Percentiles rank a stretch among this genome's conserved stretches.
Conservation (phyloP, 2,888 invertebrate species). For the Eupithecia insigniata region DNA sequence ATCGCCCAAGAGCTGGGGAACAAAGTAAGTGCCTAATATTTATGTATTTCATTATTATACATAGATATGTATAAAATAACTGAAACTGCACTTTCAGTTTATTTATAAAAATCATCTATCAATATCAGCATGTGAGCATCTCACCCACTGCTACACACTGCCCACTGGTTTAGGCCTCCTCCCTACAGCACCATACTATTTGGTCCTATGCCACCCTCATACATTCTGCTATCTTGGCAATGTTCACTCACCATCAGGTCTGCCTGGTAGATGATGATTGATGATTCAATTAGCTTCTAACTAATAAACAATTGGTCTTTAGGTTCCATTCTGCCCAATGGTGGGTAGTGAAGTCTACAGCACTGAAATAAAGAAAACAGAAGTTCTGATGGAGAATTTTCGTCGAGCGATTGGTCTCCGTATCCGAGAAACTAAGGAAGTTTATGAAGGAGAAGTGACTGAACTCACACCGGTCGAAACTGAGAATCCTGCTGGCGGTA, state of each 20-base stretch:
- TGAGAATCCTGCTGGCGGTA: conserved; percentile 97
- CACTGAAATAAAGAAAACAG: conserved; percentile 99
- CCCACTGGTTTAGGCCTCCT: background rate
- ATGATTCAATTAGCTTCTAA: background rate
- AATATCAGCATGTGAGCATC: background rate
- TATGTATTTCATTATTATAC: background rate
- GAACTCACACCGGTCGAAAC: conserved; percentile 99
- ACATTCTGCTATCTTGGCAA: background rate
- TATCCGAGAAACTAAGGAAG: conserved; percentile 98
- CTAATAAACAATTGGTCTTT: conserved; percentile 23
- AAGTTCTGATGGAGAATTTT: conserved; percentile 99
- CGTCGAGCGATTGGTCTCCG: conserved; percentile 97
- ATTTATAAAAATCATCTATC: too few relatives aligned
- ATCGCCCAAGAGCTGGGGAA: conserved; percentile 99
- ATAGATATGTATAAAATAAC: background rate
- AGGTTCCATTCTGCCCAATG: conserved; percentile 96
- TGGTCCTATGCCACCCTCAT: too few relatives aligned
- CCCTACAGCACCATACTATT: too few relatives aligned
- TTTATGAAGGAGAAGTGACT: conserved; percentile 99
- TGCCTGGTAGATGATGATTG: background rate
- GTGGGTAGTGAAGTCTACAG: conserved; percentile 98
- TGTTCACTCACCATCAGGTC: background rate
- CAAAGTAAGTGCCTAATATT: conserved; percentile 83
- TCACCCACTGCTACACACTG: background rate
- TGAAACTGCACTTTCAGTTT: too few relatives aligned